These are phyloP conservation scores for Caerostris darwini DNA, from an alignment of 1,140 invertebrate species.

Conservation along the genomic window DNA sequence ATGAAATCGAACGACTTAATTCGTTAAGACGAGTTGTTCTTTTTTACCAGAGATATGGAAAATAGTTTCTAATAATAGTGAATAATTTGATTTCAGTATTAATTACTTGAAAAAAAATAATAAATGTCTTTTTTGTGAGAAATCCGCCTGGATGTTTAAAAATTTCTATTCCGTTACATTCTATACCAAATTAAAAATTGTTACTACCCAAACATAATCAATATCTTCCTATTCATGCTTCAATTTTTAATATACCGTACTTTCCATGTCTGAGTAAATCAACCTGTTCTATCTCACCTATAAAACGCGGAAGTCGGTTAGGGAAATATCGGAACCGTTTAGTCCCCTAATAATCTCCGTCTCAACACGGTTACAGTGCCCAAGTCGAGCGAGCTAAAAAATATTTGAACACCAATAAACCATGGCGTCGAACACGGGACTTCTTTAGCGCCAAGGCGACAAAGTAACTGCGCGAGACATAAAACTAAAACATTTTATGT, in stretches of 20 bases:
- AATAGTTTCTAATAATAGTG: too few species aligned
- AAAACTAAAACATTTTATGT: slow-evolving; percentile 70
- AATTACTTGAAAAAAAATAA: too few species aligned
- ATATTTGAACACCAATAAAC: slow-evolving; percentile 42
- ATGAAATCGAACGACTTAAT: too few species aligned
- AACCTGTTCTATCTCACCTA: neutral
- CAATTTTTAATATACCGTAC: neutral
- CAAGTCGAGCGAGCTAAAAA: slow-evolving; percentile 15
- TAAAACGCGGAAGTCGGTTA: neutral
- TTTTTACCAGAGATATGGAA: too few species aligned
- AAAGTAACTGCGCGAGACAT: slow-evolving; percentile 56
- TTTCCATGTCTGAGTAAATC: neutral
- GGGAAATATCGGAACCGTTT: slow-evolving; percentile 7
- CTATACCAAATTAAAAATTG: too few species aligned
- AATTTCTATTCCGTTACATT: too few species aligned
- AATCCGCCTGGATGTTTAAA: too few species aligned
- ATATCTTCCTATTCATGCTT: neutral
- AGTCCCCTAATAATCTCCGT: neutral
- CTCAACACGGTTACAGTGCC: neutral
- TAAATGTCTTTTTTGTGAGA: too few species aligned
- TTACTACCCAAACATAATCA: too few species aligned
- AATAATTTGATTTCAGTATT: too few species aligned
- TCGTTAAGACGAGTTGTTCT: too few species aligned
- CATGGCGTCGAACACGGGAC: neutral
- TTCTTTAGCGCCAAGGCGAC: neutral